Conservation (phyloP, 2,797 vertebrate genomes). For the Neomorphus geoffroyi region DNA sequence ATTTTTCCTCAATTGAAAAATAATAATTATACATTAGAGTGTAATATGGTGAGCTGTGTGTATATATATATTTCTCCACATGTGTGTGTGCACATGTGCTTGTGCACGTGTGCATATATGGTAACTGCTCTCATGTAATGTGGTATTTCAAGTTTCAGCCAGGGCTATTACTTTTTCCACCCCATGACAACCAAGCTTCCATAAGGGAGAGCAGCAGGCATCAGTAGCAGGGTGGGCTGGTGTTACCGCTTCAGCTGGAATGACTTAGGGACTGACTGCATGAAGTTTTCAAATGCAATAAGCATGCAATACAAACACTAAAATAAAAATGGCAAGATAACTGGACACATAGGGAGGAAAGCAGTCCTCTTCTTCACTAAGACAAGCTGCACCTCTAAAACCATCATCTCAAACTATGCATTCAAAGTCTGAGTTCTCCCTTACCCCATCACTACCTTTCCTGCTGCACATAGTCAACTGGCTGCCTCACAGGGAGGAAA, state of each 20-base stretch:
- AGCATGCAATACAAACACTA: neutral
- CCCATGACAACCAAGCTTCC: neutral
- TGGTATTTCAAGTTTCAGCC: slow-evolving; percentile 12
- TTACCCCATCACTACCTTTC: neutral
- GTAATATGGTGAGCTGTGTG: neutral
- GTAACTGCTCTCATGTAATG: neutral
- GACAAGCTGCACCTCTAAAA: neutral
- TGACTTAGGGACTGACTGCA: neutral
- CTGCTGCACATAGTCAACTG: neutral
- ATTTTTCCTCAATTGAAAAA: neutral
- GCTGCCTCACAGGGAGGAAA: neutral
- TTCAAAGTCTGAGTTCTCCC: neutral
- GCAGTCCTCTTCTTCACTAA: neutral
- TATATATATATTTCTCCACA: neutral
- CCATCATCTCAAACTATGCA: neutral
- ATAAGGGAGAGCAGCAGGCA: neutral
- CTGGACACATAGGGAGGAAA: neutral
- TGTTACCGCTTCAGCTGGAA: neutral
- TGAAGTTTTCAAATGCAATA: neutral
- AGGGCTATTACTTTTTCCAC: neutral
- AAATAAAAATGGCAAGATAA: neutral
- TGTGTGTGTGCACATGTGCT: neutral
- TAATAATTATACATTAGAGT: neutral
- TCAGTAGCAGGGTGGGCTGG: neutral
- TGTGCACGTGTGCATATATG: neutral